Conservation (phyloP, 2,888 invertebrate genomes). For the Taphrorychus bicolor region DNA sequence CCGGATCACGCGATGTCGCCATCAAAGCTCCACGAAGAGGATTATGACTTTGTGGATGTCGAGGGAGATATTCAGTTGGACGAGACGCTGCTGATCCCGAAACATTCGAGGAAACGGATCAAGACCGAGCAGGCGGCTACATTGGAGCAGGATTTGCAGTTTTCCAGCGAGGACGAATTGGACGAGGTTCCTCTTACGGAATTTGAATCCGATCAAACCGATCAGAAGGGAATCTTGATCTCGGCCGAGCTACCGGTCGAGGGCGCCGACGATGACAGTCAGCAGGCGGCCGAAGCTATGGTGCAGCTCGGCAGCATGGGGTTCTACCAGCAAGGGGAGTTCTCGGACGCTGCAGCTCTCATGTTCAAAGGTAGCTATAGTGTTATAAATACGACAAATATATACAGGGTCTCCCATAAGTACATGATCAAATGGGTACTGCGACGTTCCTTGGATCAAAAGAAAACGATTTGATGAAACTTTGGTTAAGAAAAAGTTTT, state of each 20-base stretch:
- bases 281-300: conserved; percentile 80
- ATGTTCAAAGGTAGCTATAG: conserved; percentile 46
- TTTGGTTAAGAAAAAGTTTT: too few relatives aligned
- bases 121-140: conserved; percentile 59
- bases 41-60: conserved; percentile 71
- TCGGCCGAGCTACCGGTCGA: conserved; percentile 60
- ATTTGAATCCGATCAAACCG: conserved; percentile 57
- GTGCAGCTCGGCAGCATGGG: conserved; percentile 74
- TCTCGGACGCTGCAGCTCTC: conserved; percentile 49
- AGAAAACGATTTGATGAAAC: too few relatives aligned
- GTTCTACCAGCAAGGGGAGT: conserved; percentile 63
- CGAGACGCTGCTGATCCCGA: conserved; percentile 57
- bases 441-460: too few relatives aligned
- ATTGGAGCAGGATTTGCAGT: conserved; percentile 65
- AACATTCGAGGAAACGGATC: conserved; percentile 52
- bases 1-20: conserved; percentile 61
- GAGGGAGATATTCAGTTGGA: conserved; percentile 64
- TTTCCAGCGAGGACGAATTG: conserved; percentile 74
- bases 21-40: conserved; percentile 56
- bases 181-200: conserved; percentile 66
- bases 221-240: conserved; percentile 57
- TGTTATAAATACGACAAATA: too few relatives aligned
- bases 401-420: too few relatives aligned
- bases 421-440: too few relatives aligned
- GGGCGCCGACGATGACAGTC: conserved; percentile 59